Base-by-base conservation (phyloP, 2,797 vertebrate genomes). In the Pithecia hirsuta region DNA sequence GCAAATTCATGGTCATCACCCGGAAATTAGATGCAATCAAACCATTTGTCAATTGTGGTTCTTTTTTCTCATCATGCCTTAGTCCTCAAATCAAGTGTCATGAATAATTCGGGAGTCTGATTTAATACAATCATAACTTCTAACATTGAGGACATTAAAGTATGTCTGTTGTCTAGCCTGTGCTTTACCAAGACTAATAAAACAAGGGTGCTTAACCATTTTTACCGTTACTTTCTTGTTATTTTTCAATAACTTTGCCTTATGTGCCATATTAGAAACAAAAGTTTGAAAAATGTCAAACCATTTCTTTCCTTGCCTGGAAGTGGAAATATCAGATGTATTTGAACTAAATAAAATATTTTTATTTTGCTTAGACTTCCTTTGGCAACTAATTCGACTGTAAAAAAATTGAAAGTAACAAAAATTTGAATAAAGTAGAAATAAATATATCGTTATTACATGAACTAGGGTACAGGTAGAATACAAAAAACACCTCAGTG, bases 71-170 rank as follows among this genome's bases (percentile, higher is more conserved):
- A 83, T 84, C 44, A 0, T 33, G n/a, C 33, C 57, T 97, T 97
- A 97, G 91, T 88, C n/a, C 83, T 93, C 81, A 48, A 33, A 85
- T 86, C 97, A 94, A 52, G 83, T 91, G 44, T 93, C 83, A 78
- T 97, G 89, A 98, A 93, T 79, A 97, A 93, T 94, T 75, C 13
- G 0, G 30, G 19, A 95, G 26, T 50, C 1, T 14, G n/a, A 64
- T 52, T 64, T 26, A 97, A 39, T 83, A 4, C 0, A 2, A 83
- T 94, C 26, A 1, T 90, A 80, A 86, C 78, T 85, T 61, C 89
- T 93, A 64, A 80, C 36, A 13, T 87, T 94, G 86, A 28, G 9
- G n/a, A 7, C 36, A 39, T 7, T 64, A 86, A 75, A 72, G 44
- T 3, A 5, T 7, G 0, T 72, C 88, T 76, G 20, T 64, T 28